Conservation (phyloP, 2,113 vertebrate genomes). For the Panurus biarmicus region DNA sequence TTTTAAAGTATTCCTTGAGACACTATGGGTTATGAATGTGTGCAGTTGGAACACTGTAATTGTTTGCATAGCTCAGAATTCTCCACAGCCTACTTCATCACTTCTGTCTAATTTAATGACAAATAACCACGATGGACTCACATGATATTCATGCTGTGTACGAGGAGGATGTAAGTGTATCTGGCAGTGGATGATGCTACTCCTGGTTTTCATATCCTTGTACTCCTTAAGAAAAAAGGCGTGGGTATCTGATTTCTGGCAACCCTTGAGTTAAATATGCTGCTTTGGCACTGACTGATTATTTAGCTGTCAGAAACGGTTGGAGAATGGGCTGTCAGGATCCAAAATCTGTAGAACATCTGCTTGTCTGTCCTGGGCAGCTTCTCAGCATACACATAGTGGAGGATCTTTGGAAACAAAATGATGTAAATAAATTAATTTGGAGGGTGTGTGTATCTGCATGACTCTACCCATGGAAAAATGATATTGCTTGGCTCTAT, state of each 20-base stretch:
- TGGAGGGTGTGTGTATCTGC: not conserved
- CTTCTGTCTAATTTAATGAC: not conserved
- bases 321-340: conserved; percentile 3
- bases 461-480: not conserved
- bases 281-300: conserved; percentile 9
- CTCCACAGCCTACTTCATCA: not conserved
- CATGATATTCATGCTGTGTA: not conserved
- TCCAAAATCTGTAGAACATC: conserved; percentile 29
- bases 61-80: conserved; percentile 1
- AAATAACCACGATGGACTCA: not conserved
- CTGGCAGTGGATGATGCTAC: not conserved
- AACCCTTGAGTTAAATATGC: not conserved
- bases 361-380: conserved; percentile 20
- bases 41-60: not conserved
- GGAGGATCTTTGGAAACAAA: conserved; percentile 14
- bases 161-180: not conserved
- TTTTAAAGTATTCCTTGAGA: not conserved
- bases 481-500: not conserved
- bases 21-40: not conserved
- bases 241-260: not conserved
- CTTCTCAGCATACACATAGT: not conserved
- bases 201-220: not conserved
- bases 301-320: not conserved
- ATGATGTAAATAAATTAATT: not conserved
- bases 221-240: not conserved